These are phyloP conservation scores for Glaucidium brasilianum DNA, from an alignment of 2,113 vertebrate species.

Conservation along the genomic window DNA sequence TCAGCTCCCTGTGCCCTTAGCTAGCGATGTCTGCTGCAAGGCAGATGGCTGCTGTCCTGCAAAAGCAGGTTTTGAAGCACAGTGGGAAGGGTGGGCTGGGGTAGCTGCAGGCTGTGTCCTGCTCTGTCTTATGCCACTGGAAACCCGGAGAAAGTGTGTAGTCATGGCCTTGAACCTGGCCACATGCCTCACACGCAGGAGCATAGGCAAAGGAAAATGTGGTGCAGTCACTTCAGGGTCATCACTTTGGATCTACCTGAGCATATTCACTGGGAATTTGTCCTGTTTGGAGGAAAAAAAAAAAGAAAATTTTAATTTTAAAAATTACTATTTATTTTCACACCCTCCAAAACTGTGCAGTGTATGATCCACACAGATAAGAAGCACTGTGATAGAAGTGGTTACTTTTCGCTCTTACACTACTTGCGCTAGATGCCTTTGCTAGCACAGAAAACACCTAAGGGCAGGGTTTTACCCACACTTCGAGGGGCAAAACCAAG, in stretches of 20 bases:
- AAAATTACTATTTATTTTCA: not conserved
- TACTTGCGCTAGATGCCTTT: not conserved
- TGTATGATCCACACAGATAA: not conserved
- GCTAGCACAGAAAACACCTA: not conserved
- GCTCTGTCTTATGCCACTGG: not conserved
- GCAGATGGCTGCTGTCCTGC: not conserved
- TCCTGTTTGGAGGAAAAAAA: not conserved
- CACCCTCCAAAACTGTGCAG: not conserved
- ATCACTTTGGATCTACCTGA: not conserved
- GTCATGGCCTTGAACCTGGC: not conserved
- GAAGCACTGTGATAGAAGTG: too few relatives aligned
- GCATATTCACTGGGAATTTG: not conserved
- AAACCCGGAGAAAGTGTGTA: not conserved
- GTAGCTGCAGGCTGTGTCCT: not conserved
- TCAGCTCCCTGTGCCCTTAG: not conserved
- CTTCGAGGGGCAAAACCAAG: not conserved
- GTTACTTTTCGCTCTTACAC: not conserved
- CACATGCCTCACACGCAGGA: not conserved
- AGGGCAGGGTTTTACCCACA: not conserved
- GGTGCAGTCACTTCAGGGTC: not conserved
- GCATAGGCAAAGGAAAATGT: not conserved
- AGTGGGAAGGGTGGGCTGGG: not conserved
- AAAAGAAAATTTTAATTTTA: rapidly evolving
- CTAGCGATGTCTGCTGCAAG: not conserved
- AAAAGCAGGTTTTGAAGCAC: not conserved